A percentile compares a stretch with the other conserved stretches of the same genome.
Conservation (phyloP, 2,888 invertebrate species). For the Eilema griseolum region DNA sequence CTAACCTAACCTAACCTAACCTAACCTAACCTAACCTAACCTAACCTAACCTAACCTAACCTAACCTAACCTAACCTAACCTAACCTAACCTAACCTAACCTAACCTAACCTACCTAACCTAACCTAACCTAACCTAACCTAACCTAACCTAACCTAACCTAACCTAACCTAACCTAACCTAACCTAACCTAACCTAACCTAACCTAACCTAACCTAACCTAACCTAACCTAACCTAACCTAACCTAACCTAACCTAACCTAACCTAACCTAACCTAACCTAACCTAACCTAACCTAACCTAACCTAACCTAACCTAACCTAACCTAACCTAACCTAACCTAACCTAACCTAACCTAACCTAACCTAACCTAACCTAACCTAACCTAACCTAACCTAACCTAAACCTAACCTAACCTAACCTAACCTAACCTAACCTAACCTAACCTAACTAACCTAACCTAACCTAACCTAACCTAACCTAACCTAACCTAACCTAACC, state of each 20-base stretch:
- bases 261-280: conserved; percentile 41
- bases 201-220: conserved; percentile 43
- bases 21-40: conserved; percentile 50
- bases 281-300: conserved; percentile 43
- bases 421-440: conserved; percentile 39
- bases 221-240: conserved; percentile 41
- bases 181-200: conserved; percentile 47
- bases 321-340: conserved; percentile 41
- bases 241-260: conserved; percentile 20
- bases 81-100: conserved; percentile 43
- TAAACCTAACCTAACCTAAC: conserved; percentile 18
- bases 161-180: conserved; percentile 45
- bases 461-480: conserved; percentile 18
- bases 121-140: conserved; percentile 34
- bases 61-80: conserved; percentile 51
- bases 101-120: conserved; percentile 42
- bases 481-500: conserved; percentile 34
- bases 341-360: conserved; percentile 37
- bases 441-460: conserved; percentile 18
- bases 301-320: conserved; percentile 40
- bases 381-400: conserved; percentile 18
- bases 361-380: conserved; percentile 18
- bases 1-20: conserved; percentile 51
- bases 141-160: conserved; percentile 33
- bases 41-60: conserved; percentile 49